Evolutionary conservation across 2,797 vertebrate genomes (phyloP).

Genomic region (Rousettus madagascariensis): DNA sequence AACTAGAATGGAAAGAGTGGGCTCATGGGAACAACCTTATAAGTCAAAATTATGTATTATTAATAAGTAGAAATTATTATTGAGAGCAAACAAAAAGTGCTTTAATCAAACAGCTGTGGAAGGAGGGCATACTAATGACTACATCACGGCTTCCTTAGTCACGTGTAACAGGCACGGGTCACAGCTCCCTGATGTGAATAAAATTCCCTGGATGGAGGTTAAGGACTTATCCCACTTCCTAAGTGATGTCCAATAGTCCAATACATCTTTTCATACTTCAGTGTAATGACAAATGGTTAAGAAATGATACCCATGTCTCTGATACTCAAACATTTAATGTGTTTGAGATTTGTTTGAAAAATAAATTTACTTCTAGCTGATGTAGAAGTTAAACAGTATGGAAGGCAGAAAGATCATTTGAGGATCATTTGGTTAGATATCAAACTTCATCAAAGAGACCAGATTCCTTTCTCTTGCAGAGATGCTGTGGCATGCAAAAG

Average conservation of each 20-base stretch:
- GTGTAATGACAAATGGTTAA: neutral
- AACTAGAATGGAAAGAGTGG: neutral
- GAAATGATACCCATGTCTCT: neutral
- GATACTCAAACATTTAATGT: neutral
- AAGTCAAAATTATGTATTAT: neutral
- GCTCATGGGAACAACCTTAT: neutral
- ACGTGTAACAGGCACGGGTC: neutral
- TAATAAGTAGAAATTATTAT: neutral
- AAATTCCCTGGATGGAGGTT: neutral
- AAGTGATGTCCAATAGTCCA: neutral
- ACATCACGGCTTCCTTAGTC: neutral
- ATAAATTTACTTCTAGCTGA: neutral
- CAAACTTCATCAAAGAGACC: neutral
- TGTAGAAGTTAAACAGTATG: neutral
- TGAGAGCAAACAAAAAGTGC: neutral
- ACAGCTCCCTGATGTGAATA: neutral
- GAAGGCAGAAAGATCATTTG: neutral
- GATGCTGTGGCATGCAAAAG: neutral
- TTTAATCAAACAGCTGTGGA: neutral
- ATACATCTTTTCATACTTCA: neutral
- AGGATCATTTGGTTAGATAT: neutral
- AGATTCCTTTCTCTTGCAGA: neutral
- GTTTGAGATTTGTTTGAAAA: neutral
- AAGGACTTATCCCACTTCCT: neutral
- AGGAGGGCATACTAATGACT: neutral